Evolutionary conservation across 2,113 vertebrate genomes (phyloP).

Genomic region (Alouatta palliata): DNA sequence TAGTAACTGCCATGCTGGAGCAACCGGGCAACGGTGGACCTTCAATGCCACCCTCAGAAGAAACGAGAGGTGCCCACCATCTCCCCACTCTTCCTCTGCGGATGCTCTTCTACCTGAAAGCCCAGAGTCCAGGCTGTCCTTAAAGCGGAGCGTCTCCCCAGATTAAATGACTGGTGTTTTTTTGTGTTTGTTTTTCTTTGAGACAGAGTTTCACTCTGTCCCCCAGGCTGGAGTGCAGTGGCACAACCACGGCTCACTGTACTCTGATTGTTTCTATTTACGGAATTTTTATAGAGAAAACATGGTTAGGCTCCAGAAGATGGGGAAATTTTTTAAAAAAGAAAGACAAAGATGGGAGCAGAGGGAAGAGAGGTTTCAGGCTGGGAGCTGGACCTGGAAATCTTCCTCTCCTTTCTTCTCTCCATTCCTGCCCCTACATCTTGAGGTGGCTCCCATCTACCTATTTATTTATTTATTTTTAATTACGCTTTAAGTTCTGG

Average conservation of each 20-base stretch:
- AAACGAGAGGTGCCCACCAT: accelerated
- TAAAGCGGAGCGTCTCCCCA: neutral
- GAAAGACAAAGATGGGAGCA: neutral
- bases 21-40: neutral
- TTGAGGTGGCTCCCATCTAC: neutral
- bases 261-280: neutral
- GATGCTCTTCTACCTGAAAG: neutral
- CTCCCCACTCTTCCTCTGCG: neutral
- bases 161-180: neutral
- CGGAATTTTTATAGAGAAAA: neutral
- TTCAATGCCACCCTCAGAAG: neutral
- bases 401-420: neutral
- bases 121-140: neutral
- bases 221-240: neutral
- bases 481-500: no score
- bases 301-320: neutral
- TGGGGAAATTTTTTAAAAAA: no score
- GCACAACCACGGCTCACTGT: neutral
- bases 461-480: neutral
- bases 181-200: neutral
- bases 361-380: neutral
- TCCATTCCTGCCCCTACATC: neutral
- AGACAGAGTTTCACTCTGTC: neutral
- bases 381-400: neutral
- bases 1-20: accelerated